Evolutionary conservation across 2,888 invertebrate genomes (phyloP).

Genomic region (Clepsis dumicolana): DNA sequence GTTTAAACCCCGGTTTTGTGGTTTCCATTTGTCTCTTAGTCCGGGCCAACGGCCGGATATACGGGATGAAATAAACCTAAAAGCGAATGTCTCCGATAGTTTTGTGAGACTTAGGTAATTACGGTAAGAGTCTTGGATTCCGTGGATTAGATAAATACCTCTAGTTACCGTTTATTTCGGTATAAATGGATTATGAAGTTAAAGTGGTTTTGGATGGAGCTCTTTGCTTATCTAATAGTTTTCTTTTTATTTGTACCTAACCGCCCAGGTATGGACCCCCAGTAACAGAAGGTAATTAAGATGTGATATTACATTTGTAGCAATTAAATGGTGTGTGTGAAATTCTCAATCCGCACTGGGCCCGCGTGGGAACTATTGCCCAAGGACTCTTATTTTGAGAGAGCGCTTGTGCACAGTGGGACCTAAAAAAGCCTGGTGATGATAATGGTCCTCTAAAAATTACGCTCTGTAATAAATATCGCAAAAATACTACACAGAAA

Average conservation of each 20-base stretch:
- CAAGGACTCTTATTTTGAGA: no score
- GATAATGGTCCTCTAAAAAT: no score
- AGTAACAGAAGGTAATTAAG: no score
- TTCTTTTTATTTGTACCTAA: neutral
- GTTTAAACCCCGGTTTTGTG: slow-evolving; percentile 46
- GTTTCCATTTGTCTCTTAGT: slow-evolving; percentile 47
- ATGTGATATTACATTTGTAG: no score
- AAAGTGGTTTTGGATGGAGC: slow-evolving; percentile 3
- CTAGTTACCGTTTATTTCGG: slow-evolving; percentile 8
- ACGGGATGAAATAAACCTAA: slow-evolving; percentile 75
- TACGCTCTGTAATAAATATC: no score
- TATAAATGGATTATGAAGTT: slow-evolving; percentile 6
- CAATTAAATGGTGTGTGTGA: no score
- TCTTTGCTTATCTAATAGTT: neutral
- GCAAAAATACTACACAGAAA: no score
- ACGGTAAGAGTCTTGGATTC: slow-evolving; percentile 51
- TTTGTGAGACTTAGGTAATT: slow-evolving; percentile 62
- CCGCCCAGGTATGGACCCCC: no score
- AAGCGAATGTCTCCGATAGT: slow-evolving; percentile 64
- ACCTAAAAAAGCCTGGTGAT: no score
- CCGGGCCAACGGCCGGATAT: slow-evolving; percentile 54
- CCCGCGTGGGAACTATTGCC: no score
- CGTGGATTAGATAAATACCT: slow-evolving; percentile 13
- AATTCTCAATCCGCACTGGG: no score
- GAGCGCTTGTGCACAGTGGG: no score